Evolutionary conservation across 2,113 vertebrate genomes (phyloP), one percentile per base, ranked within the genome.

Genomic region (Solenodon paradoxus): DNA sequence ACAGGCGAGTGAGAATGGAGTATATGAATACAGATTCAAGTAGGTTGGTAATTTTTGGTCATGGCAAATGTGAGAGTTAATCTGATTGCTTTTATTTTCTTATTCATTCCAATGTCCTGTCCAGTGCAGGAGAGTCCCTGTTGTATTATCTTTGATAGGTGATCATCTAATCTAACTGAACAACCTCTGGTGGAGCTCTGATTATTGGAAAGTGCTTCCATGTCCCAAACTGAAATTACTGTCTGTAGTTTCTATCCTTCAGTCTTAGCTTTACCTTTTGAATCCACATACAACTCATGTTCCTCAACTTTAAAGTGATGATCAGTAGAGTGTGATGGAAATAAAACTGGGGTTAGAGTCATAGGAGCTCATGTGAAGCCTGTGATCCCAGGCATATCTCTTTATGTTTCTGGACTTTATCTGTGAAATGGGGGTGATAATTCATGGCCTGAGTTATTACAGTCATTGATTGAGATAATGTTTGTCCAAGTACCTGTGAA

Each of bases 71-170:
- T 47, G 59, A 92, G 81, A 61, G 15, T 87, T 87, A 75, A 28
- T 84, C 59, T 92, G 59, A 83, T 84, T 42, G 68, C 28, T 74
- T 90, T 92, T 68, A 38, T 93, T 87, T 96, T 87, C 49, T 92
- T 40, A 32, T 35, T 66, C 71, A 55, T 51, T 85, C 42, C 40
- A 57, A 20, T 69, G 32, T 94, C 38, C 68, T 30, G 10, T 35
- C 45, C 7, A 69, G 22, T 49, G 49, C 19, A 63, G 83, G 35
- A 89, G 79, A 89, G 79, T 87, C 53, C 49, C n/a, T 24, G 53
- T 22, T 68, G 42, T 16, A 9, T 51, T 74, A 22, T 72, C 0
- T 1, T 66, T 84, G 42, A 15, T 32, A 59, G 49, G 51, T 49
- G 38, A 6, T 49, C 35, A 42, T 82, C 49, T 86, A 12, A 10